Evolutionary conservation across 2,888 invertebrate genomes (phyloP), one percentile per base, ranked within the genome.

Genomic region (Physocephala rufipes): DNA sequence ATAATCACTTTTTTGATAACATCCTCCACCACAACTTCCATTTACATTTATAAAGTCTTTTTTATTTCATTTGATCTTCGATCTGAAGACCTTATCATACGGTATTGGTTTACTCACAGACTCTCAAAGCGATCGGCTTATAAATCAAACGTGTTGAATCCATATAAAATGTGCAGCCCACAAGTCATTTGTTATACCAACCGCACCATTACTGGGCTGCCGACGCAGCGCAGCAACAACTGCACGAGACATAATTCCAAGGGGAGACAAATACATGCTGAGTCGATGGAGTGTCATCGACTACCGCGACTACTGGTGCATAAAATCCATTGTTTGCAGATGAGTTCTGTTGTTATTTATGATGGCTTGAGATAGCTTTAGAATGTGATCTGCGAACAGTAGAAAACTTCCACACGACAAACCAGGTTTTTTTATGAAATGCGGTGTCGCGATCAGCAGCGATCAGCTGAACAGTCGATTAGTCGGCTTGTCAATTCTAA

Each of bases 121-220:
- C 58, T 58, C 15, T 15, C 58, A 19, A 15, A 49, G n/a, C 15
- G 49, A 15, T 12, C 58, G 62, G 62, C 62, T 62, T 61, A 62
- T 68, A 68, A 68, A 68, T 61, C 68, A 68, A 19, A n/a, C n/a
- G 49, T 49, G 16, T 19, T 19, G 49, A 62, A 30, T 24, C 62
- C 36, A 13, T 51, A 62, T 68, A 68, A 68, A 68, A 62, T 68
- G 62, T 68, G 55, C 68, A 68, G 68, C 68, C 62, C 62, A 62
- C 68, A 68, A 68, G 68, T 68, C 68, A 68, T 68, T 68, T 68
- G 68, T 68, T 68, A 26, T 19, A 16, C 19, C 15, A 36, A 12
- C n/a, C 62, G 28, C 62, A 21, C 13, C 19, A 13, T 12, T 13
- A 21, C 55, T 55, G n/a, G 19, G 12, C n/a, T n/a, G n/a, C n/a